Conservation (phyloP, 2,797 vertebrate genomes). For the Geotria australis region DNA sequence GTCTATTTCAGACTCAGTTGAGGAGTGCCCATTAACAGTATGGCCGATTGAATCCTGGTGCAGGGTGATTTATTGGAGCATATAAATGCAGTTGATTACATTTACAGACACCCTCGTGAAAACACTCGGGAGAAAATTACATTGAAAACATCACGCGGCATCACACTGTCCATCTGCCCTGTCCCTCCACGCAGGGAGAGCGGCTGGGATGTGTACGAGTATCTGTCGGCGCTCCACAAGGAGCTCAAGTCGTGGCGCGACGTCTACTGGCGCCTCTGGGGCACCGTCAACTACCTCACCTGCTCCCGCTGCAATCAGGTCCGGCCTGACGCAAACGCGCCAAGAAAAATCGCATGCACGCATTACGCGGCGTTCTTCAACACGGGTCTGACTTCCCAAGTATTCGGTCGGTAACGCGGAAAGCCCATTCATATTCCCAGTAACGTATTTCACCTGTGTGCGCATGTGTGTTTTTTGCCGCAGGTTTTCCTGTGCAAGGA, state of each 20-base stretch:
- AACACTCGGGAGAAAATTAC: no score
- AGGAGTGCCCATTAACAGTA: no score
- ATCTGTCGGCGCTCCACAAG: slow-evolving; percentile 39
- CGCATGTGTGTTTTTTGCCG: slow-evolving; percentile 1
- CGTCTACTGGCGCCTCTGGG: slow-evolving; percentile 92
- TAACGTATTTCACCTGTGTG: no score
- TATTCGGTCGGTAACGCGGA: neutral
- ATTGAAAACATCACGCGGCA: no score
- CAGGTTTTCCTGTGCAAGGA: slow-evolving; percentile 63
- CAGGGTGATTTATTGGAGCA: no score
- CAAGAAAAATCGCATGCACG: neutral
- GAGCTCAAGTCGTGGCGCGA: slow-evolving; percentile 73
- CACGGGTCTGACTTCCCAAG: neutral
- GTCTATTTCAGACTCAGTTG: no score
- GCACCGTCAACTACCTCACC: slow-evolving; percentile 47
- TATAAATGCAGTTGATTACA: no score
- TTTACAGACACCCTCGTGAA: no score
- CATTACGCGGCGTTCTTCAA: neutral
- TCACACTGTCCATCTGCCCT: neutral
- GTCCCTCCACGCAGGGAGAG: slow-evolving; percentile 29
- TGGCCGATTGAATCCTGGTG: no score
- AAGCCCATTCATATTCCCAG: no score
- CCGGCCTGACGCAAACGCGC: slow-evolving; percentile 2
- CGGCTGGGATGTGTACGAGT: slow-evolving; percentile 69
- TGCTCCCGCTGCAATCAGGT: slow-evolving; percentile 63